A percentile compares a stretch with the other conserved stretches of the same genome.
Evolutionary conservation across 2,888 invertebrate genomes (phyloP).

Genomic region (Drosophila mimica): DNA sequence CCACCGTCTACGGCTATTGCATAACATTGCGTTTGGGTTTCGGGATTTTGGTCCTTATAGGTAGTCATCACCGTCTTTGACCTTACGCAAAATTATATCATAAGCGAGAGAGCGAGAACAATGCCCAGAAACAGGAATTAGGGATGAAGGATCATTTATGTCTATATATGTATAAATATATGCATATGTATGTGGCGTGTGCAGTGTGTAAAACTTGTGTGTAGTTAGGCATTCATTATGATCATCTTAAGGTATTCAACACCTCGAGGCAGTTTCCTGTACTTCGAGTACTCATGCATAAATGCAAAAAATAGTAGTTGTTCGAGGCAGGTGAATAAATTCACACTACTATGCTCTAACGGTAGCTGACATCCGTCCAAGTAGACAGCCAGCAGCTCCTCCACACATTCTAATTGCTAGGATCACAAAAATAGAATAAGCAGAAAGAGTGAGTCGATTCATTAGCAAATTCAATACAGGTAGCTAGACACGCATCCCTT

Average conservation of each 20-base stretch:
- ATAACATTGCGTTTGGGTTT: constrained; percentile 72
- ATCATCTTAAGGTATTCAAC: constrained; percentile 60
- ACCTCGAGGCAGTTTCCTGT: constrained; percentile 68
- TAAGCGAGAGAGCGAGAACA: constrained; percentile 60
- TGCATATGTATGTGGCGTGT: constrained; percentile 27
- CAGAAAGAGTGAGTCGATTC: constrained; percentile 38
- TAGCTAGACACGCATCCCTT: constrained; percentile 55
- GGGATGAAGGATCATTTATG: constrained; percentile 42
- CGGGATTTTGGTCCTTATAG: constrained; percentile 20
- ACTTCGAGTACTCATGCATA: constrained; percentile 42
- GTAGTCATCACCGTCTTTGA: constrained; percentile 38
- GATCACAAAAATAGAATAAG: constrained; percentile 29
- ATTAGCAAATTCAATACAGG: constrained; percentile 71
- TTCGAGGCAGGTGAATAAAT: constrained; percentile 68
- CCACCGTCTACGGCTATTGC: constrained; percentile 58
- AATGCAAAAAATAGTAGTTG: constrained; percentile 36
- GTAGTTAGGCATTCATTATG: constrained; percentile 38
- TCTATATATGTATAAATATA: not conserved
- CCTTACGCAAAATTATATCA: constrained; percentile 71
- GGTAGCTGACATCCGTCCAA: constrained; percentile 70
- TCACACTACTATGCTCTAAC: constrained; percentile 69
- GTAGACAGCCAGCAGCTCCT: constrained; percentile 8
- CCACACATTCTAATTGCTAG: constrained; percentile 61
- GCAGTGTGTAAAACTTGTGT: constrained; percentile 10
- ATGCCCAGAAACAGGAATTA: constrained; percentile 35